Conservation (phyloP, 2,888 invertebrate species). For the Himalopsyche tibetana region DNA sequence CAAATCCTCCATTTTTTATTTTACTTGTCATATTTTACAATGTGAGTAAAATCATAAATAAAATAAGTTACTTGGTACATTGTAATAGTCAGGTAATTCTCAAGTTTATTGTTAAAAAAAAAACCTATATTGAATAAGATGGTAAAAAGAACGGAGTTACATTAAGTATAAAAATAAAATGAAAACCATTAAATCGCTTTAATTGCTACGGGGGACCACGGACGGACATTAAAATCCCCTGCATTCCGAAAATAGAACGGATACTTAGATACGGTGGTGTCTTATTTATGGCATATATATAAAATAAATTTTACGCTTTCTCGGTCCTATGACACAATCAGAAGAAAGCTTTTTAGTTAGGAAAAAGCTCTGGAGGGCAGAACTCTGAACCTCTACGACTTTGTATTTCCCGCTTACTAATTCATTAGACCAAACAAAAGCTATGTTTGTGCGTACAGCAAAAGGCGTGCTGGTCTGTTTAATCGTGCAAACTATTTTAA, state of each 20-base stretch:
- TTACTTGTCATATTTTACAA: no score
- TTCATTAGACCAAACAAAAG: constrained; percentile 41
- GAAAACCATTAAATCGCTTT: constrained; percentile 24
- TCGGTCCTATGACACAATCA: constrained; percentile 42
- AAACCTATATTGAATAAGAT: no score
- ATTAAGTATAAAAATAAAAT: constrained; percentile 20
- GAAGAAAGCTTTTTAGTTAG: constrained; percentile 42
- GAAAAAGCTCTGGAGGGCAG: constrained; percentile 39
- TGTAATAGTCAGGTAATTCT: no score
- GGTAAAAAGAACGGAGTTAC: background rate
- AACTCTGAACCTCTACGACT: constrained; percentile 7
- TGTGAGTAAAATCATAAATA: no score
- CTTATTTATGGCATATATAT: constrained; percentile 43
- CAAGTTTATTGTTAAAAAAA: no score
- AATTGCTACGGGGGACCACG: constrained; percentile 9
- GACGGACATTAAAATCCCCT: constrained; percentile 16
- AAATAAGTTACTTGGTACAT: no score
- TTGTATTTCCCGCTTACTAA: constrained; percentile 31
- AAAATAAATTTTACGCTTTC: constrained; percentile 42
- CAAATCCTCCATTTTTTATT: no score
- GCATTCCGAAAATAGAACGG: constrained; percentile 33
- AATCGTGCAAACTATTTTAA: background rate
- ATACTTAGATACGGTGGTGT: constrained; percentile 33
- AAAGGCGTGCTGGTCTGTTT: background rate
- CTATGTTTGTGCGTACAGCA: background rate